These are phyloP conservation scores for Tinea semifulvella DNA, from an alignment of 2,888 invertebrate genomes.

Conservation along the genomic window DNA sequence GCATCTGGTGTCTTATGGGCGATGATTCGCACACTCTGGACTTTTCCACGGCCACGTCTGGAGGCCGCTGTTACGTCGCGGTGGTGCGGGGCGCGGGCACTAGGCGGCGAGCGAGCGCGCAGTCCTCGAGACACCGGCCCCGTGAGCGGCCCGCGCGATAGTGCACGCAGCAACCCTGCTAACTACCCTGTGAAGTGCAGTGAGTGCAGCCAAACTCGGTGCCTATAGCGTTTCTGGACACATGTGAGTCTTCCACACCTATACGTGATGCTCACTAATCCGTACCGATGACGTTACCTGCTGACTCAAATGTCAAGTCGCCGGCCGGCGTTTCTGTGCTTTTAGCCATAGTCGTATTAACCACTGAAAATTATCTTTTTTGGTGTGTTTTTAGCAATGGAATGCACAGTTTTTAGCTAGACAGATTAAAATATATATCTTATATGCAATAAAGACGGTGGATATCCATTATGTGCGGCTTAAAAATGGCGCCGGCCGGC, in stretches of 20 bases:
- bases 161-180: conserved; percentile 16
- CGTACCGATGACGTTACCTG: conserved; percentile 36
- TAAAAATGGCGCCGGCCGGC: too few relatives aligned
- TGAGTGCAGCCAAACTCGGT: conserved; percentile 27
- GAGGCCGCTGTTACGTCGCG: conserved; percentile 37
- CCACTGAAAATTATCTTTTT: too few relatives aligned
- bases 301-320: conserved; percentile 16
- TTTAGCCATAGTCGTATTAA: background rate
- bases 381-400: too few relatives aligned
- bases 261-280: conserved; percentile 31
- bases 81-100: conserved; percentile 43
- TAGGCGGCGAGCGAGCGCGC: conserved; percentile 37
- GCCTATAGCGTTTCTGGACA: conserved; percentile 26
- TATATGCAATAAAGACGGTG: too few relatives aligned
- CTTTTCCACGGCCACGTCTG: conserved; percentile 51
- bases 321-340: conserved; percentile 13
- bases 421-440: too few relatives aligned
- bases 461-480: too few relatives aligned
- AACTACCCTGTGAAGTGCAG: conserved; percentile 26
- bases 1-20: background rate
- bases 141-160: conserved; percentile 59
- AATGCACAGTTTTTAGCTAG: too few relatives aligned
- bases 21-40: conserved; percentile 12
- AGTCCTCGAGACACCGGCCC: conserved; percentile 65
- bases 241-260: conserved; percentile 45